Conservation (phyloP, 30 jellyfish, hydroid and myxozoan genomes). For the Turritopsis rubra region DNA sequence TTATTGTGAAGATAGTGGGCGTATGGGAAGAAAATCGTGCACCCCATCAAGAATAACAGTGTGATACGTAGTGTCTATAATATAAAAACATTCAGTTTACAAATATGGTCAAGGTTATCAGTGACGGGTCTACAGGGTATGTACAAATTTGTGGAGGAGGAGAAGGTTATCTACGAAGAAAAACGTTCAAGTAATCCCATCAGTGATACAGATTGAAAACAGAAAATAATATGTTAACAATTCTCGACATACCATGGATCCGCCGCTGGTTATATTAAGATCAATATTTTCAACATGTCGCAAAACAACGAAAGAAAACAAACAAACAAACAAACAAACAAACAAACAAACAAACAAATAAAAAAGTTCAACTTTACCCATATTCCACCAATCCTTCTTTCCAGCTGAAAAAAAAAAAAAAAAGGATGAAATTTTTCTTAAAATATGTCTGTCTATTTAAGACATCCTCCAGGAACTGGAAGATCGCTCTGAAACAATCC, state of each 20-base stretch:
- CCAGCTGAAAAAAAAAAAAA: conserved; percentile 34
- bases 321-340: neutral
- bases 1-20: conserved; percentile 9
- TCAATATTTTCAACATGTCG: neutral
- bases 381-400: conserved; percentile 71
- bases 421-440: neutral
- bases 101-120: too few relatives aligned
- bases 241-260: too few relatives aligned
- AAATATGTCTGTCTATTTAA: too few relatives aligned
- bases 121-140: too few relatives aligned
- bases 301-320: neutral
- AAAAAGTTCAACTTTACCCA: conserved; percentile 40
- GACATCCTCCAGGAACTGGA: too few relatives aligned
- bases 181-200: too few relatives aligned
- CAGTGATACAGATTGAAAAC: too few relatives aligned
- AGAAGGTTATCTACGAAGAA: too few relatives aligned
- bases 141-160: too few relatives aligned
- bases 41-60: conserved; percentile 1
- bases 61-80: conserved; percentile 27
- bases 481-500: too few relatives aligned
- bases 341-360: neutral
- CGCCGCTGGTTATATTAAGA: neutral
- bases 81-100: neutral
- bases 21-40: conserved; percentile 24
- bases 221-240: too few relatives aligned